Evolutionary conservation across 2,797 vertebrate species (phyloP).

Genomic region (Vipera latastei): DNA sequence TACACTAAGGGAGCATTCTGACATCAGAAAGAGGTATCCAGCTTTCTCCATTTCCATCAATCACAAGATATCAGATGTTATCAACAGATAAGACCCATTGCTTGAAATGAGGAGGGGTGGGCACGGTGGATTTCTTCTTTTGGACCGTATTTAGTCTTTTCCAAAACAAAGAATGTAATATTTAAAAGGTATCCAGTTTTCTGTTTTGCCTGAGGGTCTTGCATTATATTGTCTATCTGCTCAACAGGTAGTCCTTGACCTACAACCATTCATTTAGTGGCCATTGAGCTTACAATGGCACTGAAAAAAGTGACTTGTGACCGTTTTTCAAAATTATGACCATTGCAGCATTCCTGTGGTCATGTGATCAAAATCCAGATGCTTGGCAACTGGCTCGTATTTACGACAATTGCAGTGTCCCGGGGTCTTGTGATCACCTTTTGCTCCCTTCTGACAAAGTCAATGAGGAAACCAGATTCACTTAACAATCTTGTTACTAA

Average conservation of each 20-base stretch:
- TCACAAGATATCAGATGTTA: not conserved
- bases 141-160: not conserved
- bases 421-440: not conserved
- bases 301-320: not conserved
- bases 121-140: not conserved
- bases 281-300: not conserved
- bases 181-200: not conserved
- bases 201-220: not conserved
- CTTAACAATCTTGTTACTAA: not conserved
- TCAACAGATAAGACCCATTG: not conserved
- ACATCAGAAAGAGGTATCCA: constrained; percentile 42
- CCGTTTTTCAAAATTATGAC: not conserved
- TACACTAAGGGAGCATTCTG: constrained; percentile 48
- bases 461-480: not conserved
- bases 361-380: not conserved
- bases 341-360: not conserved
- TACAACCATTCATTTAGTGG: not conserved
- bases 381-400: not conserved
- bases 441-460: not conserved
- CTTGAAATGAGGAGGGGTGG: not conserved
- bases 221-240: not conserved
- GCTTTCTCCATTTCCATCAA: constrained; percentile 25
- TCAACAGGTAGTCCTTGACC: not conserved
- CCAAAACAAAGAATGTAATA: not conserved
- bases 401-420: not conserved